Conservation (phyloP, 2,113 vertebrate species). For the Archilochus colubris region DNA sequence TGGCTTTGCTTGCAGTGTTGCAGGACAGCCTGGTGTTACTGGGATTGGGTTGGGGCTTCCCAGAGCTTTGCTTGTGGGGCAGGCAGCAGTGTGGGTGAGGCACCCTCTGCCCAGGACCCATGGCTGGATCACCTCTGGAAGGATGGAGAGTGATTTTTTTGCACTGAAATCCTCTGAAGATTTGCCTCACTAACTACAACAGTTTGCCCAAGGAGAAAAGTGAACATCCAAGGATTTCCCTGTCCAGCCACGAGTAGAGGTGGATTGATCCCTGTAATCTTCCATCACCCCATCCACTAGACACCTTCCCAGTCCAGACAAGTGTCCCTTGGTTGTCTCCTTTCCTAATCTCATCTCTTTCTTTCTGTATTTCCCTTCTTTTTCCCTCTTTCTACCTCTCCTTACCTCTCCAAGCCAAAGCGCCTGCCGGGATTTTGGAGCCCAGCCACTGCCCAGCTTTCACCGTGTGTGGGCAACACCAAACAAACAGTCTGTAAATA, state of each 20-base stretch:
- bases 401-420: background rate
- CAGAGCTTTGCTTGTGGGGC: background rate
- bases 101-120: background rate
- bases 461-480: conserved; percentile 62
- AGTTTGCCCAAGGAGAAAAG: background rate
- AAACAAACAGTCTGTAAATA: conserved; percentile 69
- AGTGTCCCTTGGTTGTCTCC: background rate
- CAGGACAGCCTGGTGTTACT: background rate
- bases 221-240: background rate
- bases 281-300: background rate
- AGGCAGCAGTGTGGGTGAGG: background rate
- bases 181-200: background rate
- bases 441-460: conserved; percentile 27
- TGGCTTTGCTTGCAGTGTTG: background rate
- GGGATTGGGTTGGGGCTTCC: background rate
- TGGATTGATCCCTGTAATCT: background rate
- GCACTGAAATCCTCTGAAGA: background rate
- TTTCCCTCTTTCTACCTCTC: background rate
- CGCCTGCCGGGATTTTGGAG: conserved; percentile 54
- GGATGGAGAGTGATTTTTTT: background rate
- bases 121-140: background rate
- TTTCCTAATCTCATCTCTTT: background rate
- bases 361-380: background rate
- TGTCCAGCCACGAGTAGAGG: background rate
- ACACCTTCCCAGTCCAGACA: background rate